A percentile compares a stretch with the other conserved stretches of the same genome.
Conservation (phyloP, 1,140 invertebrate genomes). For the Temnothorax longispinosus region DNA sequence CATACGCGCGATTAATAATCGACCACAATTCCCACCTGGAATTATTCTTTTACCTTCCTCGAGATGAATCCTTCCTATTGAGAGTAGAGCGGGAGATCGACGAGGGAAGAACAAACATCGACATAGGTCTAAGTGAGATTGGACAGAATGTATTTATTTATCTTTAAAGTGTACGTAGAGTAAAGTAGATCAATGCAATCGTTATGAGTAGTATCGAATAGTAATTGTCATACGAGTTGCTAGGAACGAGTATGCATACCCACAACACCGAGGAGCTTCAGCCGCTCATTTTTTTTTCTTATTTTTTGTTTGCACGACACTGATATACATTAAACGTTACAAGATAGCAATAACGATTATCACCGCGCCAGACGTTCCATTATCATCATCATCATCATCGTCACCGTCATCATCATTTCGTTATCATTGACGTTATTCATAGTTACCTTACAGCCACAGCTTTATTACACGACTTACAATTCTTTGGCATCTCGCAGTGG, state of each 20-base stretch:
- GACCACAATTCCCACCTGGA: background rate
- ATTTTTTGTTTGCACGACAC: conserved; percentile 82
- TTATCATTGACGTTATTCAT: conserved; percentile 68
- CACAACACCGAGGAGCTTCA: conserved; percentile 85
- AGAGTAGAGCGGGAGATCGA: background rate
- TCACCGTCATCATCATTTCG: conserved; percentile 49
- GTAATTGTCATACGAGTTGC: conserved; percentile 85
- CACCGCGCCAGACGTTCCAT: conserved; percentile 62
- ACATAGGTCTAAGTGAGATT: conserved; percentile 72
- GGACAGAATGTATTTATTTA: conserved; percentile 86
- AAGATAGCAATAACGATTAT: conserved; percentile 80
- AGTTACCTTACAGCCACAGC: conserved; percentile 65
- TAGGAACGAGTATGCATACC: conserved; percentile 85
- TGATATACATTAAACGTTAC: conserved; percentile 85
- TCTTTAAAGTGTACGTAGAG: conserved; percentile 84
- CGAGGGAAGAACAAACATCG: conserved; percentile 14
- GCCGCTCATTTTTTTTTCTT: conserved; percentile 77
- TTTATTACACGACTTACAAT: conserved; percentile 74
- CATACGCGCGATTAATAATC: conserved; percentile 5
- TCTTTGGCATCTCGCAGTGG: conserved; percentile 73
- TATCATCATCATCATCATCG: conserved; percentile 48
- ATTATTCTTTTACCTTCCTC: background rate
- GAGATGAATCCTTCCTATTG: background rate
- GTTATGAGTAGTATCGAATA: conserved; percentile 85
- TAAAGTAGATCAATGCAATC: conserved; percentile 85